phyloP scores from a whole-genome alignment of 2,113 vertebrate species.

The Hemichromis elongatus region DNA sequence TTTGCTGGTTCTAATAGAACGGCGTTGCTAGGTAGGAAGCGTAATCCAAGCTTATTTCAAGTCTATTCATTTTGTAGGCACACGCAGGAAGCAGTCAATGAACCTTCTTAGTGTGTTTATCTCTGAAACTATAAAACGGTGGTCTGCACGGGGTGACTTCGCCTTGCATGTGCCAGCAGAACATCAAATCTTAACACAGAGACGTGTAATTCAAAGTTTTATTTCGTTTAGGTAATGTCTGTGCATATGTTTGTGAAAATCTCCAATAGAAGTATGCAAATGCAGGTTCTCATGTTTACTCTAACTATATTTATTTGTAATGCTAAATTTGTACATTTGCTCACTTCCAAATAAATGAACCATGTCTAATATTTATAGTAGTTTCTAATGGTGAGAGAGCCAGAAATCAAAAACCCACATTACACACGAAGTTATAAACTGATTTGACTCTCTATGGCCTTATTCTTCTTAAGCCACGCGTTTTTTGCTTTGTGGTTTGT shows the following conservation, averaged over 20 bases:
- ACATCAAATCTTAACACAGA: background rate
- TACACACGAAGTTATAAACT: accelerated
- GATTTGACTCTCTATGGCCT: background rate
- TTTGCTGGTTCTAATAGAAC: background rate
- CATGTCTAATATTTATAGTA: background rate
- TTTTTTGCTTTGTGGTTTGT: background rate
- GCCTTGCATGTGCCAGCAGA: background rate
- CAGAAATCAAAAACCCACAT: background rate
- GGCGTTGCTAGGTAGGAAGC: background rate
- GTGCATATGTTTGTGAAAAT: background rate
- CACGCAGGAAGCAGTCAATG: background rate
- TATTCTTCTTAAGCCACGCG: background rate
- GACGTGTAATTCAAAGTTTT: background rate
- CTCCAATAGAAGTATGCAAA: background rate
- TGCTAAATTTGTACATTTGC: background rate
- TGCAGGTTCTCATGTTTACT: background rate
- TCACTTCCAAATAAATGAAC: background rate
- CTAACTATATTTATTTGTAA: too few species aligned
- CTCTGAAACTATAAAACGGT: background rate
- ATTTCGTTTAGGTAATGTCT: background rate
- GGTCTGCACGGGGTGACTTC: background rate
- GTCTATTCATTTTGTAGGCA: conserved; percentile 17
- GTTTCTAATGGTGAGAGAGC: background rate
- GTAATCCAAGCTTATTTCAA: background rate
- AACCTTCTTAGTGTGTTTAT: background rate